Percentiles rank a stretch among this genome's conserved stretches.
Evolutionary conservation across 2,113 vertebrate species (phyloP).

Genomic region (Eubucco bourcierii): DNA sequence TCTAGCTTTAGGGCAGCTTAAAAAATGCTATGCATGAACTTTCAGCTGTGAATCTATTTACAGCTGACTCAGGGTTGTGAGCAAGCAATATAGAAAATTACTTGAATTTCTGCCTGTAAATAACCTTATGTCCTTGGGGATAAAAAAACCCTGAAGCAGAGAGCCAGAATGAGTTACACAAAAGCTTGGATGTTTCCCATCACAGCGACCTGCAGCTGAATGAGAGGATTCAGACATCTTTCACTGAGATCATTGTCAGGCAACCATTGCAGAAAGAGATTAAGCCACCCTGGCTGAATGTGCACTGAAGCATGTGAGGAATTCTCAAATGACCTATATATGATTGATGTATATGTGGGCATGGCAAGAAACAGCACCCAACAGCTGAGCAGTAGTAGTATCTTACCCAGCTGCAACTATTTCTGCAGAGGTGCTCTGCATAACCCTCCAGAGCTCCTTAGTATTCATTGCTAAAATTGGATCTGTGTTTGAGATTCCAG

Average conservation of each 20-base stretch:
- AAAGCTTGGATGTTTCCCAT: neutral
- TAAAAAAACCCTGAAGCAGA: neutral
- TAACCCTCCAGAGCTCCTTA: neutral
- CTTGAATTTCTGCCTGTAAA: slow-evolving; percentile 3
- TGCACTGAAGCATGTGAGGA: neutral
- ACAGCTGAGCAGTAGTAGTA: neutral
- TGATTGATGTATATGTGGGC: neutral
- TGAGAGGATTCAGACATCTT: neutral
- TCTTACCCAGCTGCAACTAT: neutral
- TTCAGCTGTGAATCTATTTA: slow-evolving; percentile 7
- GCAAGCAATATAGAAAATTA: neutral
- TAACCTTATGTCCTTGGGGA: neutral
- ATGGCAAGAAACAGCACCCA: neutral
- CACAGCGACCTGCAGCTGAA: neutral
- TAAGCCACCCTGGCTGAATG: neutral
- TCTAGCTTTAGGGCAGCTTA: neutral
- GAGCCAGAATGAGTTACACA: neutral
- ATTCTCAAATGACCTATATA: neutral
- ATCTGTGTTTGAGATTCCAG: neutral
- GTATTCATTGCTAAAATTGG: neutral
- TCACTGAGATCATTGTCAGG: neutral
- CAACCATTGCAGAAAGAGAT: neutral
- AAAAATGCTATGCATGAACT: neutral
- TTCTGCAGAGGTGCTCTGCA: neutral
- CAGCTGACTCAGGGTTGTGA: slow-evolving; percentile 3